Conservation (phyloP, 2,888 invertebrate genomes). For the Caenorhabditis doughertyi region DNA sequence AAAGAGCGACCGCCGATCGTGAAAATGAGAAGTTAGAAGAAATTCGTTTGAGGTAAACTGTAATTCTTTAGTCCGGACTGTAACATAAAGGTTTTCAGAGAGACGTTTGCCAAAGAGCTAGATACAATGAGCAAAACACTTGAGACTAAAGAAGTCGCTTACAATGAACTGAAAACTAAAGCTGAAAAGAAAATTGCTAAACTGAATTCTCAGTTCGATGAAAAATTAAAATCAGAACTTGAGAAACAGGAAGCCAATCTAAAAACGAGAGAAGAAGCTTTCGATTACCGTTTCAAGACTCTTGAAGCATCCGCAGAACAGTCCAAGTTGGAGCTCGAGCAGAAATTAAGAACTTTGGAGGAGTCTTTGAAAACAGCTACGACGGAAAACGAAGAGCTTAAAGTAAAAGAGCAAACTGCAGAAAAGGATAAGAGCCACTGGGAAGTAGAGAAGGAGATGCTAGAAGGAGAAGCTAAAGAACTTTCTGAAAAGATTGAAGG, state of each 20-base stretch:
- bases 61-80: background rate
- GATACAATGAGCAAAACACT: slow-evolving; percentile 42
- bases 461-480: slow-evolving; percentile 44
- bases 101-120: slow-evolving; percentile 58
- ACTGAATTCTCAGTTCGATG: slow-evolving; percentile 59
- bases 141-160: slow-evolving; percentile 45
- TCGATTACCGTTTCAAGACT: background rate
- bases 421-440: slow-evolving; percentile 43
- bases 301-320: slow-evolving; percentile 35
- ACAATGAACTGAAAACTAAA: slow-evolving; percentile 56
- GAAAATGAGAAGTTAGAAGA: slow-evolving; percentile 63
- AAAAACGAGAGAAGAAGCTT: slow-evolving; percentile 12
- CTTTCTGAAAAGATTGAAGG: slow-evolving; percentile 40
- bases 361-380: slow-evolving; percentile 8
- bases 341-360: slow-evolving; percentile 23
- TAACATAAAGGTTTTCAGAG: slow-evolving; percentile 27
- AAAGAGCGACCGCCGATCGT: slow-evolving; percentile 50
- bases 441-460: slow-evolving; percentile 50
- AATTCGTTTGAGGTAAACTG: slow-evolving; percentile 45
- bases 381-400: slow-evolving; percentile 15
- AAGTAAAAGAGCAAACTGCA: slow-evolving; percentile 24
- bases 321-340: slow-evolving; percentile 24
- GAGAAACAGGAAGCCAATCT: slow-evolving; percentile 18
- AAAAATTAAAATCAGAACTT: slow-evolving; percentile 27
- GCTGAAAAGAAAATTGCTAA: slow-evolving; percentile 66